Conservation (phyloP, 2,797 vertebrate species). For the Kryptopterus vitreolus region DNA sequence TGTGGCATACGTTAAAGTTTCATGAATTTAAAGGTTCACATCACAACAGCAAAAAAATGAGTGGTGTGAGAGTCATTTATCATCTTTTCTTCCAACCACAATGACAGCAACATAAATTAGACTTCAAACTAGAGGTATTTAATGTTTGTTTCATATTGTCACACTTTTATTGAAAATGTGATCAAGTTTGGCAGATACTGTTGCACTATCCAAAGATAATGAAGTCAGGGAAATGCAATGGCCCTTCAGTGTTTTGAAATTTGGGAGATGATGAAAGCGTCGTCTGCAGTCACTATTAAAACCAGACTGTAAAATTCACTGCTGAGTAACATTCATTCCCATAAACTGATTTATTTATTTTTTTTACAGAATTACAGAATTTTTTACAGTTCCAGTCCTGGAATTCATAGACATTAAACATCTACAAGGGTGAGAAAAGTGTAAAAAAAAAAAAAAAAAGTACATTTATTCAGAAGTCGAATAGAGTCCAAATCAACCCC, state of each 20-base stretch:
- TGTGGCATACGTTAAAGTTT: neutral
- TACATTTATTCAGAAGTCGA: neutral
- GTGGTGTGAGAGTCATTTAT: constrained; percentile 7
- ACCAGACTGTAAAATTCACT: neutral
- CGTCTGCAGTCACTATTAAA: neutral
- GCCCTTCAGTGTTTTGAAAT: constrained; percentile 11
- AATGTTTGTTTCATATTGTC: constrained; percentile 1
- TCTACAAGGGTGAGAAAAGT: neutral
- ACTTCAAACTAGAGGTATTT: neutral
- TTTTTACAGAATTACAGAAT: neutral
- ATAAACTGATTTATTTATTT: neutral
- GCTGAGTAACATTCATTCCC: neutral
- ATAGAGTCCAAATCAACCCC: neutral
- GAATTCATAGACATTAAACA: neutral
- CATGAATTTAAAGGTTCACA: neutral
- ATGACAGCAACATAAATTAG: neutral
- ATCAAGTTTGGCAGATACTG: neutral
- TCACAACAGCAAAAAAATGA: neutral
- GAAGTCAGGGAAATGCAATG: constrained; percentile 9
- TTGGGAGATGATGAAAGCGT: neutral
- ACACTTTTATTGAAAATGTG: neutral
- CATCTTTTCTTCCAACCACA: neutral
- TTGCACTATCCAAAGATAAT: constrained; percentile 4
- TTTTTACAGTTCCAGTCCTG: neutral
- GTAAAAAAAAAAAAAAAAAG: neutral